Conservation (phyloP, 2,888 invertebrate genomes). For the Pammene aurita region DNA sequence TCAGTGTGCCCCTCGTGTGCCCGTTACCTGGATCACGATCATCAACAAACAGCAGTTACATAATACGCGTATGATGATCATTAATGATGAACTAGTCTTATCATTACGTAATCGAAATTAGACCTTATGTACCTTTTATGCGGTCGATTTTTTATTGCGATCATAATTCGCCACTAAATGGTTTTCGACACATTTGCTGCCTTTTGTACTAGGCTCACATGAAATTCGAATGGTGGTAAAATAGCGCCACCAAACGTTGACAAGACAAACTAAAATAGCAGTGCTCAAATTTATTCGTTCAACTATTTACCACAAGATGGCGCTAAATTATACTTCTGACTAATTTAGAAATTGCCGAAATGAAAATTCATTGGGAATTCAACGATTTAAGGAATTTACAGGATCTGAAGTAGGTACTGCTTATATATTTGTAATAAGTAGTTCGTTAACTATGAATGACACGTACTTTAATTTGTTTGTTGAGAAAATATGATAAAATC, state of each 20-base stretch:
- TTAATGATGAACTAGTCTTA: constrained; percentile 5
- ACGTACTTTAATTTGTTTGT: too few relatives aligned
- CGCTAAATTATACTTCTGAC: not conserved
- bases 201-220: constrained; percentile 35
- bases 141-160: constrained; percentile 18
- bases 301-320: constrained; percentile 29
- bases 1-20: not conserved
- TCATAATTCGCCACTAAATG: constrained; percentile 36
- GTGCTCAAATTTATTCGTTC: not conserved
- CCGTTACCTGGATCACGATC: not conserved
- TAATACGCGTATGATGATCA: not conserved
- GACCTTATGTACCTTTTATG: constrained; percentile 1
- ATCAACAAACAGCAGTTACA: not conserved
- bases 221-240: not conserved
- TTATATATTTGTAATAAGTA: too few relatives aligned
- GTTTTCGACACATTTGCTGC: constrained; percentile 41
- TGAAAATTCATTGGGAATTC: too few relatives aligned
- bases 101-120: constrained; percentile 11
- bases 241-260: not conserved
- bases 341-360: too few relatives aligned
- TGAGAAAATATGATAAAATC: too few relatives aligned
- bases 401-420: too few relatives aligned
- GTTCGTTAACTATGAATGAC: too few relatives aligned
- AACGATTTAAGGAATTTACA: too few relatives aligned
- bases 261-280: not conserved